phyloP scores from a whole-genome alignment of 1,140 invertebrate genomes.

The Callitettix versicolor region DNA sequence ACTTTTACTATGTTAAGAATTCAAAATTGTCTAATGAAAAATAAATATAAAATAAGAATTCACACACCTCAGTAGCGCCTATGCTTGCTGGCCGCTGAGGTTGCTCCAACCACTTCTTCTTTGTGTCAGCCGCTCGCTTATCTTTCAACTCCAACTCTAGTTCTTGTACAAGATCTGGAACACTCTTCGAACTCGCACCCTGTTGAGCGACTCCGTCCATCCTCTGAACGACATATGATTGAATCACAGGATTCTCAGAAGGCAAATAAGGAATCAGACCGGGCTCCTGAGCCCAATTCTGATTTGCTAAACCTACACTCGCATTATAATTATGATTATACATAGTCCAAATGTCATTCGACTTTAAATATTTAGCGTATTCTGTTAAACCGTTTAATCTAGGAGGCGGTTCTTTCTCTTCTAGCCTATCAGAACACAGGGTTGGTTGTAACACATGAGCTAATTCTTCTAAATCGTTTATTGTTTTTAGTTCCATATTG shows the following conservation, averaged over 20 bases:
- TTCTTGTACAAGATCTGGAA: conserved; percentile 59
- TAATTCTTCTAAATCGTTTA: conserved; percentile 79
- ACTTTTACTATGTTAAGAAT: too few relatives aligned
- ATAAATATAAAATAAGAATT: too few relatives aligned
- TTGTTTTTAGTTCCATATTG: conserved; percentile 79
- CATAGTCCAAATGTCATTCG: not conserved
- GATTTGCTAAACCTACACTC: conserved; percentile 19
- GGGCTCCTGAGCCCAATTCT: conserved; percentile 19
- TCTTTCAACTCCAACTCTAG: conserved; percentile 53
- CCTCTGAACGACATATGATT: conserved; percentile 25
- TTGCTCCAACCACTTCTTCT: conserved; percentile 28
- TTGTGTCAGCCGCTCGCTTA: conserved; percentile 36
- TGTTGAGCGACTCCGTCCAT: conserved; percentile 30
- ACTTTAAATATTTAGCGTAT: not conserved
- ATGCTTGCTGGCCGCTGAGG: not conserved
- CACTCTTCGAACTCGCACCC: conserved; percentile 40
- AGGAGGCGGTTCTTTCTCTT: conserved; percentile 2
- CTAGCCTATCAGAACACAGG: conserved; percentile 9
- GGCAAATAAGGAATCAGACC: conserved; percentile 15
- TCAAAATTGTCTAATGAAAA: too few relatives aligned
- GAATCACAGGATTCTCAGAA: conserved; percentile 19
- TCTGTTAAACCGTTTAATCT: conserved; percentile 5
- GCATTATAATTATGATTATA: not conserved
- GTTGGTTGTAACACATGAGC: conserved; percentile 47
- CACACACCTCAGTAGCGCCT: not conserved